A percentile compares a stretch with the other conserved stretches of the same genome.
phyloP scores from a whole-genome alignment of 2,888 invertebrate genomes.

The Nomada lathburiana region DNA sequence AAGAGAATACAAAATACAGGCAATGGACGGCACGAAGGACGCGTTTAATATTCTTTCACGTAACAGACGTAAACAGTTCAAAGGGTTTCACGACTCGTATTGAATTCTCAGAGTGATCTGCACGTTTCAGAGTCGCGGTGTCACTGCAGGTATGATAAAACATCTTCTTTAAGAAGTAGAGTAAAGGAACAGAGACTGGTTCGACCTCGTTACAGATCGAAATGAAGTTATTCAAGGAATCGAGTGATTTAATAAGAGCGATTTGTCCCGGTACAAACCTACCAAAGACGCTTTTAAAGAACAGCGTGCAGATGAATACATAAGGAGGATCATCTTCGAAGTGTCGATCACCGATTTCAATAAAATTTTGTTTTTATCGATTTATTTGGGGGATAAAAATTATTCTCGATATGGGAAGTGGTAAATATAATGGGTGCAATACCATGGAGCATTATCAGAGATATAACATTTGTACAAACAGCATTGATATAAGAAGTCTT shows the following conservation, averaged over 20 bases:
- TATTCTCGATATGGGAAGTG: too few relatives aligned
- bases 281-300: slow-evolving; percentile 36
- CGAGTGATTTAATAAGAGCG: slow-evolving; percentile 60
- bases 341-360: neutral
- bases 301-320: slow-evolving; percentile 14
- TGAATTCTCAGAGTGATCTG: neutral
- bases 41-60: neutral
- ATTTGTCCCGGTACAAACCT: slow-evolving; percentile 28
- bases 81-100: neutral
- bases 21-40: neutral
- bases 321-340: neutral
- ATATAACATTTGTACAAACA: too few relatives aligned
- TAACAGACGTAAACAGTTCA: neutral
- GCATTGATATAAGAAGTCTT: too few relatives aligned
- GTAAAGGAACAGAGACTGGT: slow-evolving; percentile 16
- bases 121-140: neutral
- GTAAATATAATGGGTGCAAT: neutral
- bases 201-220: slow-evolving; percentile 46
- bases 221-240: slow-evolving; percentile 54
- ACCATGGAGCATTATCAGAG: too few relatives aligned
- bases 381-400: neutral
- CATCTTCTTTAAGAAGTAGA: neutral
- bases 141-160: slow-evolving; percentile 1
- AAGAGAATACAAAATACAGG: neutral
- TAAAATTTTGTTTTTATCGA: neutral